Base-by-base conservation (phyloP, 2,113 vertebrate genomes). In the Micromys minutus region DNA sequence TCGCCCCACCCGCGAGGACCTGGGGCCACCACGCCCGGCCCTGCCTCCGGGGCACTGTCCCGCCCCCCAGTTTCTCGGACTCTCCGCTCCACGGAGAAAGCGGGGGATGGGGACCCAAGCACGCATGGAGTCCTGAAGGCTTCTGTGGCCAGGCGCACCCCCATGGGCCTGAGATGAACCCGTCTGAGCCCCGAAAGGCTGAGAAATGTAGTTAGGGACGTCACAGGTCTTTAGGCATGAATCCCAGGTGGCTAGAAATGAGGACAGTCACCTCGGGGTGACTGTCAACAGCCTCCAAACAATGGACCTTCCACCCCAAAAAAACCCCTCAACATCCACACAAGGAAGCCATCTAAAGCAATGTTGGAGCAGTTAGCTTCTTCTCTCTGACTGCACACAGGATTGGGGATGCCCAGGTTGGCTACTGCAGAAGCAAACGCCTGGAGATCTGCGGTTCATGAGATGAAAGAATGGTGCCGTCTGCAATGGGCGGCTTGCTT, bases 11-110 rank as follows among this genome's bases (percentile, higher is more conserved):
- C 72, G 21, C n/a, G 16, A 39, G 81, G 84, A 75, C 65, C 93
- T n/a, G 77, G 50, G 71, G 88, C 92, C 83, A 22, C 95, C 90
- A 34, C 84, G 36, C 72, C 88, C 50, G 22, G 89, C 91, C 79
- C 84, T 29, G 89, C 36, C 88, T 45, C n/a, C 4, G 0, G 79
- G 80, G 50, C 92, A 24, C 29, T 4, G 55, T 8, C 74, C 13
- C 50, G 59, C 67, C 92, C 75, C 65, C 83, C 90, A 22, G 69
- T 50, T 83, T 57, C 34, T 31, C 22, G 34, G 34, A 57, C 55
- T 79, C 29, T 42, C 21, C 24, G 52, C 85, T 59, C 22, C 6
- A 34, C 24, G 3, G 22, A 1, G 29, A 31, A 34, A 2, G 42
- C 57, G 69, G 87, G 29, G 74, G 65, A 74, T 34, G 12, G 39